These are phyloP conservation scores for Danio albolineatus DNA, from an alignment of 2,797 vertebrate genomes.

Conservation along the genomic window DNA sequence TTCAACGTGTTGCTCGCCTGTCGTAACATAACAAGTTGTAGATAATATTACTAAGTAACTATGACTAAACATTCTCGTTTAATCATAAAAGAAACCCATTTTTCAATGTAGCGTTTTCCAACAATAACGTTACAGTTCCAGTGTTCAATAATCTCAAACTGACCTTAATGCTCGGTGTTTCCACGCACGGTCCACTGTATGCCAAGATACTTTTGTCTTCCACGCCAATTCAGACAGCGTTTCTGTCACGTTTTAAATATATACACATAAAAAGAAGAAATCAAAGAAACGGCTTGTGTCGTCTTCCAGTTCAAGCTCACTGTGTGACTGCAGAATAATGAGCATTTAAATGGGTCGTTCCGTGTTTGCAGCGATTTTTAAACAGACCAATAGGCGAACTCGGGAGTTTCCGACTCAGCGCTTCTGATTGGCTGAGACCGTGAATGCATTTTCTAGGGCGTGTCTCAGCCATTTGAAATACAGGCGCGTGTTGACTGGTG, in stretches of 20 bases:
- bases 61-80: not conserved
- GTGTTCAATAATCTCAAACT: slow-evolving; percentile 17
- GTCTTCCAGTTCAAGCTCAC: not conserved
- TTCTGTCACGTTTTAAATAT: not conserved
- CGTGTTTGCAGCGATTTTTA: slow-evolving; percentile 66
- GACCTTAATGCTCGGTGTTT: not conserved
- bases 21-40: no score
- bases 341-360: slow-evolving; percentile 76
- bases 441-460: slow-evolving; percentile 44
- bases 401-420: not conserved
- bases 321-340: not conserved
- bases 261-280: not conserved
- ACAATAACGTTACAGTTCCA: not conserved
- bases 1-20: not conserved
- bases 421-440: slow-evolving; percentile 70
- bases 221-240: not conserved
- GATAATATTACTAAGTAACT: no score
- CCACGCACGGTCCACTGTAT: not conserved
- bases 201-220: not conserved
- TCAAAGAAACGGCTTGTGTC: not conserved
- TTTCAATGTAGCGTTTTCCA: not conserved
- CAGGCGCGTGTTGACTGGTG: not conserved
- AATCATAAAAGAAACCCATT: not conserved
- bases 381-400: slow-evolving; percentile 75
- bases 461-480: slow-evolving; percentile 63